These are phyloP conservation scores for Drosophila punjabiensis DNA, from an alignment of 1,140 invertebrate species.

Conservation along the genomic window DNA sequence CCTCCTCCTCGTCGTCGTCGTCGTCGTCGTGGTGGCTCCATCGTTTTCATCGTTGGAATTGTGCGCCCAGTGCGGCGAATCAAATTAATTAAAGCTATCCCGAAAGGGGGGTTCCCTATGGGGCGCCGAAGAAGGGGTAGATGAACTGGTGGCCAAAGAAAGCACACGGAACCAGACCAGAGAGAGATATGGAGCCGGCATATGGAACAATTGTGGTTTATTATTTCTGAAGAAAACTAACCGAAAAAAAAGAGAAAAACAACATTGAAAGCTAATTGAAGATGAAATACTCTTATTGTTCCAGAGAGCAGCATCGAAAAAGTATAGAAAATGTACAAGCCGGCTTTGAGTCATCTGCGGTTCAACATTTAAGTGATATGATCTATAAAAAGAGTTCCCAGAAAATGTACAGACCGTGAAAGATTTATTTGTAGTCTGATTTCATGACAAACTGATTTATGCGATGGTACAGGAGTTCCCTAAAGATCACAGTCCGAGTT, in stretches of 20 bases:
- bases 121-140: slow-evolving; percentile 6
- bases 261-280: slow-evolving; percentile 31
- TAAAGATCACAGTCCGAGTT: not conserved
- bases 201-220: slow-evolving; percentile 72
- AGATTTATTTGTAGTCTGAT: slow-evolving; percentile 11
- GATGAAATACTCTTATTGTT: slow-evolving; percentile 25
- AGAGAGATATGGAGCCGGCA: slow-evolving; percentile 15
- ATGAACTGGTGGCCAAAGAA: slow-evolving; percentile 19
- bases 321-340: not conserved
- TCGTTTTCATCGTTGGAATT: slow-evolving; percentile 33
- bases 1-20: slow-evolving; percentile 5
- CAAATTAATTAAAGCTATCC: slow-evolving; percentile 73
- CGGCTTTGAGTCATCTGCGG: slow-evolving; percentile 18
- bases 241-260: slow-evolving; percentile 29
- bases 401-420: not conserved
- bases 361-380: slow-evolving; percentile 3
- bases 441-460: not conserved
- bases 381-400: slow-evolving; percentile 8
- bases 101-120: slow-evolving; percentile 21
- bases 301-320: not conserved
- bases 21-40: slow-evolving; percentile 3
- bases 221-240: slow-evolving; percentile 67
- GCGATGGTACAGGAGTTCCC: not conserved
- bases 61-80: slow-evolving; percentile 75
- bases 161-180: slow-evolving; percentile 34